phyloP scores from a whole-genome alignment of 35 echinoderm and acorn worm species.

The Ophioderma brevispina region DNA sequence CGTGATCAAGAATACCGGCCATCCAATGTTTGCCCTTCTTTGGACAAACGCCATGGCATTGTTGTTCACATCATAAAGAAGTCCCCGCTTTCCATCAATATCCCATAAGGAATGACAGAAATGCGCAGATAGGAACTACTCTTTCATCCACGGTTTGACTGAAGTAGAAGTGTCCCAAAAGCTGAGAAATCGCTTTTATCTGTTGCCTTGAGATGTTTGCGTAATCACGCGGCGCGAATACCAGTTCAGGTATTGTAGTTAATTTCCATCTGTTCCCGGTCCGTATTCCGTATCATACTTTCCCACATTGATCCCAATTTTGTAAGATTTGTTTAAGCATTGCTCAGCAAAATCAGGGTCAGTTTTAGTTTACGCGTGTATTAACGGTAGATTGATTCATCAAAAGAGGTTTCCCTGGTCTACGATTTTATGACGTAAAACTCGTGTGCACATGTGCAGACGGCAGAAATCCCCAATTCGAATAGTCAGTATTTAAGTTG shows the following conservation, averaged over 20 bases:
- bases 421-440: slow-evolving; percentile 53
- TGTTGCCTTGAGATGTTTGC: slow-evolving; percentile 56
- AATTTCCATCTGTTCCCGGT: slow-evolving; percentile 64
- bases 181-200: slow-evolving; percentile 79
- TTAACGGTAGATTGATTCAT: slow-evolving; percentile 41
- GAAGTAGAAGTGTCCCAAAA: slow-evolving; percentile 55
- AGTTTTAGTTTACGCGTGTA: slow-evolving; percentile 49
- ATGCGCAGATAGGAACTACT: slow-evolving; percentile 60
- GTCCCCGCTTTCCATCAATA: not conserved
- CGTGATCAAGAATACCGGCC: slow-evolving; percentile 67
- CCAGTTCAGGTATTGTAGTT: slow-evolving; percentile 64
- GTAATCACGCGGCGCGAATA: slow-evolving; percentile 55
- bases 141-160: slow-evolving; percentile 50
- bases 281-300: slow-evolving; percentile 37
- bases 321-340: not conserved
- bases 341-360: slow-evolving; percentile 50
- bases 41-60: slow-evolving; percentile 33
- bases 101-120: no score
- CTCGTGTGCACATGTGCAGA: no score
- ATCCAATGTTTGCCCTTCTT: slow-evolving; percentile 69
- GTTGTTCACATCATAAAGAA: slow-evolving; percentile 30
- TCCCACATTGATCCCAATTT: slow-evolving; percentile 59
- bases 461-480: slow-evolving; percentile 55
- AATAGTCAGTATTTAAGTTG: slow-evolving; percentile 59
- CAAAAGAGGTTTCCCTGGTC: slow-evolving; percentile 49